Percentiles rank a stretch among this genome's conserved stretches.
These are phyloP conservation scores for Chlorops oryzae DNA, from an alignment of 1,140 invertebrate genomes.

Conservation along the genomic window DNA sequence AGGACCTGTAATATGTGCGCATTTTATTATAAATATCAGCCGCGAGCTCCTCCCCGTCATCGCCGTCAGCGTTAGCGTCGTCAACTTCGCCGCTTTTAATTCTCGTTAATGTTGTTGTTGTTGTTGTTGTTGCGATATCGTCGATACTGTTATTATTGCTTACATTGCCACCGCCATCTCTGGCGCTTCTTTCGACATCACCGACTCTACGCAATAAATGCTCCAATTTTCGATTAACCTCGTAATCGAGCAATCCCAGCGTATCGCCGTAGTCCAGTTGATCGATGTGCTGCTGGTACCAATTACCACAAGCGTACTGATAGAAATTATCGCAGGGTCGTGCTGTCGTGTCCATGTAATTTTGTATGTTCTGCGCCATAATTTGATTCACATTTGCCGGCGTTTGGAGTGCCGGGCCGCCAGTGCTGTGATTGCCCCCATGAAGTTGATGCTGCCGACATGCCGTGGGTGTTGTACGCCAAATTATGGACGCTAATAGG, in stretches of 20 bases:
- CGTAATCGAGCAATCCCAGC: slow-evolving; percentile 26
- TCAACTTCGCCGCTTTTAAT: slow-evolving; percentile 8
- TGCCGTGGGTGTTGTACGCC: slow-evolving; percentile 39
- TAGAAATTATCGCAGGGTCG: slow-evolving; percentile 43
- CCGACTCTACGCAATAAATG: slow-evolving; percentile 16
- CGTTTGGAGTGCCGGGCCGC: too few relatives aligned
- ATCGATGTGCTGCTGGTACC: slow-evolving; percentile 26
- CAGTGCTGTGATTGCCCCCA: too few relatives aligned
- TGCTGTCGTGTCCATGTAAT: slow-evolving; percentile 35
- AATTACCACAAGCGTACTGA: slow-evolving; percentile 42
- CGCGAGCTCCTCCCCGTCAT: slow-evolving; percentile 13
- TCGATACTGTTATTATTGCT: too few relatives aligned
- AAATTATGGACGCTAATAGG: slow-evolving; percentile 33
- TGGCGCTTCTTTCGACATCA: too few relatives aligned
- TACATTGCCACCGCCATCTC: too few relatives aligned
- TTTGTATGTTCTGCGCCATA: slow-evolving; percentile 33
- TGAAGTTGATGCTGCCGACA: slow-evolving; percentile 29
- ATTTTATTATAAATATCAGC: slow-evolving; percentile 21
- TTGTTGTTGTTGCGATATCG: too few relatives aligned
- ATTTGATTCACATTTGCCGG: slow-evolving; percentile 30
- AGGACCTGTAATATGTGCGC: slow-evolving; percentile 34
- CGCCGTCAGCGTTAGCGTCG: slow-evolving; percentile 15
- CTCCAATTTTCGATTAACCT: slow-evolving; percentile 31
- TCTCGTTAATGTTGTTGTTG: too few relatives aligned
- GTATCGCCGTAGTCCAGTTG: slow-evolving; percentile 31